A percentile compares a stretch with the other conserved stretches of the same genome.
Conservation (phyloP, 2,113 vertebrate genomes). For the Columbina picui region DNA sequence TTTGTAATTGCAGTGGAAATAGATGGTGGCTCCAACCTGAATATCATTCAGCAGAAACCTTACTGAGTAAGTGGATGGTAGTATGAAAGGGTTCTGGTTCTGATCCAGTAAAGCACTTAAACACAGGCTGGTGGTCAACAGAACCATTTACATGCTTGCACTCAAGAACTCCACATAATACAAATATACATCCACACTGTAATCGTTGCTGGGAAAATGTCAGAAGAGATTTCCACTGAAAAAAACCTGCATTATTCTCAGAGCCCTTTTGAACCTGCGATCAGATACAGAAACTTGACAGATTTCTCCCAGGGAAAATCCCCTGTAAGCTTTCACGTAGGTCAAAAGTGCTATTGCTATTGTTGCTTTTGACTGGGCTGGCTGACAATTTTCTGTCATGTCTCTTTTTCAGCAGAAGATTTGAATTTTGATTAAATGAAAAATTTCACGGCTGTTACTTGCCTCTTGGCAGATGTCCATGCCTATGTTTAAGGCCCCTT, state of each 20-base stretch:
- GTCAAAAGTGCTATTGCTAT: not conserved
- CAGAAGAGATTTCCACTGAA: not conserved
- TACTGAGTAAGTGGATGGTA: not conserved
- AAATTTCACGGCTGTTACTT: not conserved
- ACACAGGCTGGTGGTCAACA: not conserved
- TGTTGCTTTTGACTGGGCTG: conserved; percentile 3
- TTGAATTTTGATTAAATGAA: conserved; percentile 10
- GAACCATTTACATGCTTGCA: not conserved
- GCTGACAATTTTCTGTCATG: conserved; percentile 1
- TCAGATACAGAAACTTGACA: not conserved
- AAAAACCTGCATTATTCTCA: not conserved
- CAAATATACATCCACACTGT: not conserved
- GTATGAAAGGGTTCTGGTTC: not conserved
- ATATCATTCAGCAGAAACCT: conserved; percentile 3
- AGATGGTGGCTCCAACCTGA: not conserved
- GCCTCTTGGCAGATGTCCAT: not conserved
- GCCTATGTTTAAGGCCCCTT: not conserved
- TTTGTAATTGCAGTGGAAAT: not conserved
- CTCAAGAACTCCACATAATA: not conserved
- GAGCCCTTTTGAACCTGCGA: not conserved
- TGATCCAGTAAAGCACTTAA: conserved; percentile 26
- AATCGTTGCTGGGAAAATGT: not conserved
- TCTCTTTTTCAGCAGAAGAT: not conserved
- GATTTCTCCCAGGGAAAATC: not conserved
- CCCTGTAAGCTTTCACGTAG: rapidly evolving